These are phyloP conservation scores for Rhagophthalmus giganteus DNA, from an alignment of 2,888 invertebrate species.

Conservation along the genomic window DNA sequence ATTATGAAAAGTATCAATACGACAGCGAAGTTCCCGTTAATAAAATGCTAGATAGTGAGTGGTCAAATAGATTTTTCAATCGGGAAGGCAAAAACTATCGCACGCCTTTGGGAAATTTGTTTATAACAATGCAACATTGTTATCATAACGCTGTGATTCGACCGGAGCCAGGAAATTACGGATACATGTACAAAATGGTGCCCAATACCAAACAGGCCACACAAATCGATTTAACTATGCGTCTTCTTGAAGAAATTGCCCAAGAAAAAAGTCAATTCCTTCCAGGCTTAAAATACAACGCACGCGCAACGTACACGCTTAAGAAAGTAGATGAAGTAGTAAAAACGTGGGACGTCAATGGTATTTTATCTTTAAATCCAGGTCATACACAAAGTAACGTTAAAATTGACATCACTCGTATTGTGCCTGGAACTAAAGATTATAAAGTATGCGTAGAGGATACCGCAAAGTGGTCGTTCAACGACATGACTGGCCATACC, in stretches of 20 bases:
- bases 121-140: too few relatives aligned
- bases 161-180: too few relatives aligned
- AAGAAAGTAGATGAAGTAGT: conserved; percentile 43
- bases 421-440: conserved; percentile 46
- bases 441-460: conserved; percentile 52
- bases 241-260: conserved; percentile 38
- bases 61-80: too few relatives aligned
- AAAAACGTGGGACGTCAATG: conserved; percentile 48
- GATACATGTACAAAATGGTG: too few relatives aligned
- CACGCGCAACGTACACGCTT: conserved; percentile 44
- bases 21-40: too few relatives aligned
- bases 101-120: too few relatives aligned
- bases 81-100: too few relatives aligned
- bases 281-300: conserved; percentile 38
- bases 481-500: conserved; percentile 44
- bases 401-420: conserved; percentile 45
- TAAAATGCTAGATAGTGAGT: too few relatives aligned
- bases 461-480: conserved; percentile 42
- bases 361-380: conserved; percentile 41
- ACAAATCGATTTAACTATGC: conserved; percentile 43
- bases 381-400: conserved; percentile 44
- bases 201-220: too few relatives aligned
- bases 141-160: too few relatives aligned
- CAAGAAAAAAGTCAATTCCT: conserved; percentile 28
- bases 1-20: too few relatives aligned